A percentile compares a stretch with the other conserved stretches of the same genome.
These are phyloP conservation scores for Thinocorus orbignyianus DNA, from an alignment of 2,113 vertebrate genomes.

Conservation along the genomic window DNA sequence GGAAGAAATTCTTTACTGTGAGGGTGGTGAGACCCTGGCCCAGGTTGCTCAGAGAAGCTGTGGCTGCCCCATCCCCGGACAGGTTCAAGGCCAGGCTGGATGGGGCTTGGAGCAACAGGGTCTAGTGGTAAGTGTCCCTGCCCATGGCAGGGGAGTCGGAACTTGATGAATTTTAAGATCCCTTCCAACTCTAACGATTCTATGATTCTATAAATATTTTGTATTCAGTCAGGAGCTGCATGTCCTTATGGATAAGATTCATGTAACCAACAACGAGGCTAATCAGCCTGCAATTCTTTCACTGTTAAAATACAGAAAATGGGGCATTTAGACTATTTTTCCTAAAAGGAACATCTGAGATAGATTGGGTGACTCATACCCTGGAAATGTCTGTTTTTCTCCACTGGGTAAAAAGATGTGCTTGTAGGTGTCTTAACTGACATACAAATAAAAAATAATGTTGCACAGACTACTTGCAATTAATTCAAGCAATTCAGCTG, in stretches of 20 bases:
- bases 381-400: background rate
- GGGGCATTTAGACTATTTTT: background rate
- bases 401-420: background rate
- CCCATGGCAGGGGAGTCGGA: too few relatives aligned
- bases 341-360: background rate
- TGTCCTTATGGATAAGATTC: background rate
- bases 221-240: background rate
- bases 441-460: background rate
- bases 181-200: too few relatives aligned
- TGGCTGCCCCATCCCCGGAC: too few relatives aligned
- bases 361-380: background rate
- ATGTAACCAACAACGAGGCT: background rate
- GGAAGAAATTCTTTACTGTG: too few relatives aligned
- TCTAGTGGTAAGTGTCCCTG: too few relatives aligned
- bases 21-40: too few relatives aligned
- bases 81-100: too few relatives aligned
- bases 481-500: background rate
- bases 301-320: background rate
- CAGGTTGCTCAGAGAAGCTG: too few relatives aligned
- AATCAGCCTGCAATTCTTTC: background rate
- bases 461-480: background rate
- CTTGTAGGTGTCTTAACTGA: background rate
- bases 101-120: too few relatives aligned
- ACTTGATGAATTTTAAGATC: too few relatives aligned
- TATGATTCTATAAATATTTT: too few relatives aligned